Conservation (phyloP, 2,888 invertebrate genomes). For the Hesperia comma region DNA sequence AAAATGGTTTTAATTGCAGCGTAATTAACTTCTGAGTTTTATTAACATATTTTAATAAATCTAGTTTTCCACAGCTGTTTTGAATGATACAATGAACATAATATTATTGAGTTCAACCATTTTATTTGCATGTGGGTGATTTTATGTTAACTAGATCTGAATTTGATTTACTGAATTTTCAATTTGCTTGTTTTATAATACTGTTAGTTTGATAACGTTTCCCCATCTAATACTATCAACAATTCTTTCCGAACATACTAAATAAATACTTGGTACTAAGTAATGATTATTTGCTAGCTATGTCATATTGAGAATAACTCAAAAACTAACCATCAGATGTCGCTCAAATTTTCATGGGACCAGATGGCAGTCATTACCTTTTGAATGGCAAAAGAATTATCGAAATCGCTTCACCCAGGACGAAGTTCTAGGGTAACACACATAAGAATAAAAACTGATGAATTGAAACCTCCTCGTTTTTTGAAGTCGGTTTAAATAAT, state of each 20-base stretch:
- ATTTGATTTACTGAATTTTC: background rate
- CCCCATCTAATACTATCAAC: background rate
- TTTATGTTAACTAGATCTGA: too few relatives aligned
- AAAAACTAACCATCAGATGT: too few relatives aligned
- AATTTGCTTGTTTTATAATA: background rate
- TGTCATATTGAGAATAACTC: too few relatives aligned
- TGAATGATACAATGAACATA: background rate
- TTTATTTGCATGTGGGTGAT: background rate
- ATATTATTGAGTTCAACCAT: background rate
- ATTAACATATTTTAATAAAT: background rate
- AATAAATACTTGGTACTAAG: background rate
- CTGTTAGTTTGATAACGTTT: background rate
- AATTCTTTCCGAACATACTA: constrained; percentile 17
- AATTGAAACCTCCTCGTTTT: too few relatives aligned
- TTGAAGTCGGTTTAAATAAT: too few relatives aligned
- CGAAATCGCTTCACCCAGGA: too few relatives aligned
- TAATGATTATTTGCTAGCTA: too few relatives aligned
- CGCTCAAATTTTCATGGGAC: too few relatives aligned
- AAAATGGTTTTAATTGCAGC: constrained; percentile 16
- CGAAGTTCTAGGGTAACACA: too few relatives aligned
- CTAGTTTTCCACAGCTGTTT: background rate
- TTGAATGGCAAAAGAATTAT: too few relatives aligned
- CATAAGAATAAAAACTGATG: too few relatives aligned
- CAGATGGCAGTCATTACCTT: too few relatives aligned
- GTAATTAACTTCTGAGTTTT: background rate